A percentile compares a stretch with the other conserved stretches of the same genome.
Evolutionary conservation across 2,113 vertebrate genomes (phyloP).

Genomic region (Mobula birostris): DNA sequence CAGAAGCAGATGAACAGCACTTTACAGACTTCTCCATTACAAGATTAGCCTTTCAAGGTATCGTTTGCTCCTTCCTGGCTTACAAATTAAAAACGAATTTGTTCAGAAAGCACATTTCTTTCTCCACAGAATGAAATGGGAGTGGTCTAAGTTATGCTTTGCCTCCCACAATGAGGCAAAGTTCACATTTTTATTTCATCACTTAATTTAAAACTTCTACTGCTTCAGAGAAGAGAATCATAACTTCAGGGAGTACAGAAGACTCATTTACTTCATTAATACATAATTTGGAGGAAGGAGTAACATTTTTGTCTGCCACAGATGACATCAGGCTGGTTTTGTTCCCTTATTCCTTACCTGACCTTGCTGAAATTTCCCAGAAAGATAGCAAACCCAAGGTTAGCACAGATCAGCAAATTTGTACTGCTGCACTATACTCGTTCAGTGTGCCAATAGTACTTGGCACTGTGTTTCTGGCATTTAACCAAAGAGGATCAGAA

Average conservation of each 20-base stretch:
- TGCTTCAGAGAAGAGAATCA: slow-evolving; percentile 44
- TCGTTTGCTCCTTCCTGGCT: slow-evolving; percentile 56
- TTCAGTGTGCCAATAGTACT: slow-evolving; percentile 14
- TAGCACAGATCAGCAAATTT: slow-evolving; percentile 44
- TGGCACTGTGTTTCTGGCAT: background rate
- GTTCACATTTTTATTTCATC: slow-evolving; percentile 43
- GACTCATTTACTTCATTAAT: slow-evolving; percentile 45
- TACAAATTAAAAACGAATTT: slow-evolving; percentile 44
- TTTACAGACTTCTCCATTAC: slow-evolving; percentile 55
- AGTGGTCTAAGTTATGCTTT: slow-evolving; percentile 40
- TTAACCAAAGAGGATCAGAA: background rate
- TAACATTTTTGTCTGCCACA: slow-evolving; percentile 42
- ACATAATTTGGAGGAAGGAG: slow-evolving; percentile 41
- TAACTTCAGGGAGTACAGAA: slow-evolving; percentile 44
- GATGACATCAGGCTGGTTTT: slow-evolving; percentile 42
- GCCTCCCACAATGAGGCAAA: background rate
- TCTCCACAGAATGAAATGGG: slow-evolving; percentile 45
- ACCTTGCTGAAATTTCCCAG: slow-evolving; percentile 45
- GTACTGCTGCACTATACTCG: slow-evolving; percentile 44
- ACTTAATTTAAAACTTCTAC: slow-evolving; percentile 45
- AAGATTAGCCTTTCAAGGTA: slow-evolving; percentile 52
- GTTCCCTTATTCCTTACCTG: slow-evolving; percentile 36
- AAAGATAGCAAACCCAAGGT: slow-evolving; percentile 48
- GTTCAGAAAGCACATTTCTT: slow-evolving; percentile 49
- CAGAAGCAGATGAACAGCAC: slow-evolving; percentile 53